Base-by-base conservation (phyloP, 2,888 invertebrate genomes). In the Syrphus vitripennis region DNA sequence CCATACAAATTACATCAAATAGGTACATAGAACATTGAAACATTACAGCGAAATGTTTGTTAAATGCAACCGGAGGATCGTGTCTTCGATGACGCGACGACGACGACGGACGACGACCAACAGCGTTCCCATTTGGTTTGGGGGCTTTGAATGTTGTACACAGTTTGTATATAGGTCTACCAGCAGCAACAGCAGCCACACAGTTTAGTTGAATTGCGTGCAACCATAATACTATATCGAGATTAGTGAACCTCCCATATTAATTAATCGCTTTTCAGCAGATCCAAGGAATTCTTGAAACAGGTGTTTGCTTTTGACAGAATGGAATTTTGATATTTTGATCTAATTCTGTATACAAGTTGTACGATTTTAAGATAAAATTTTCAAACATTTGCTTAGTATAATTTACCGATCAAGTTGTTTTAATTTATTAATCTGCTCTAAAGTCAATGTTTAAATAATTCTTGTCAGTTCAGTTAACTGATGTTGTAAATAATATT, bases 1-100 rank as follows among this genome's bases (percentile, higher is more conserved):
- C 69, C 37, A 61, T 69, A 70, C 78, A 78, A 74, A 83, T 83
- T 83, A 70, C 69, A 80, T 69, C 50, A 74, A 69, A 37, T 59
- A 42, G 69, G 61, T 59, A 75, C 48, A 67, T n/a, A 19, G 50
- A 79, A 72, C 79, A 74, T 50, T 59, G 77, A 53, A 74, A 63
- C 67, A 77, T 63, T 77, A 83, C 74, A 78, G 67, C 59, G 10
- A 74, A 83, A 72, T 74, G 78, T 83, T 69, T 78, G 83, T 78
- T 24, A 69, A 78, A 45, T 74, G 69, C 69, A 74, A 63, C 74
- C 55, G 69, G 67, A 55, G 61, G 78, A 74, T 65, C 72, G 71
- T 77, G 77, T 77, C 65, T 26, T 40, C 29, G 65, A 45, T 45
- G 65, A 65, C 67, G 50, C 34, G 50, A 48, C 21, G 53, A 37